phyloP scores from a whole-genome alignment of 2,888 invertebrate species.

The Stramonita haemastoma region DNA sequence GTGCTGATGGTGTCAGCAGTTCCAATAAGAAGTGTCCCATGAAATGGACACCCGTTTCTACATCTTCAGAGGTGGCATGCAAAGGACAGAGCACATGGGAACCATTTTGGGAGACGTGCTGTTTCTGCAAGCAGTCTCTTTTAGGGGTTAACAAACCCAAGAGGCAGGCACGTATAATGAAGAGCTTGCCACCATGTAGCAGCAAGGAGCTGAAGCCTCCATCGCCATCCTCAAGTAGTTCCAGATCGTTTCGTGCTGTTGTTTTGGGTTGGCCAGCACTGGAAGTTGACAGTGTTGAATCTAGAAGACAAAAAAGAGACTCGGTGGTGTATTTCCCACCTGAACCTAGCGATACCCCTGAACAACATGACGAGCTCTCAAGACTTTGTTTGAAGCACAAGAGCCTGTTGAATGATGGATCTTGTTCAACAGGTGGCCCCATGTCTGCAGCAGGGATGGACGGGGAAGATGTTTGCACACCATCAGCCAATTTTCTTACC shows the following conservation, averaged over 20 bases:
- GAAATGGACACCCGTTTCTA: background rate
- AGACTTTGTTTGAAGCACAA: background rate
- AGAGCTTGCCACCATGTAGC: background rate
- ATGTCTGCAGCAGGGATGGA: background rate
- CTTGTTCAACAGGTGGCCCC: background rate
- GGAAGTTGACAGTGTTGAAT: background rate
- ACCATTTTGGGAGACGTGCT: background rate
- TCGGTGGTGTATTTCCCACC: background rate
- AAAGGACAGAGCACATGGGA: conserved; percentile 9
- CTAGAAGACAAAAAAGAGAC: background rate
- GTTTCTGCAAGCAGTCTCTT: background rate
- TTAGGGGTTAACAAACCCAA: too few relatives aligned
- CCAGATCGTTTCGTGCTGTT: background rate
- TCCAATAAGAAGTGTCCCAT: background rate
- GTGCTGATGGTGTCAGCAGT: background rate
- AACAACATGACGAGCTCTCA: background rate
- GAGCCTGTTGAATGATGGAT: background rate
- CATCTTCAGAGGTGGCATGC: background rate
- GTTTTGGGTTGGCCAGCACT: background rate
- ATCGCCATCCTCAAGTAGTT: background rate
- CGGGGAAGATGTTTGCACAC: too few relatives aligned
- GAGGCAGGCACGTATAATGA: background rate
- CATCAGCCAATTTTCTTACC: too few relatives aligned
- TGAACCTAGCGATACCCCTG: background rate
- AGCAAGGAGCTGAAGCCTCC: background rate